phyloP scores from a whole-genome alignment of 2,888 invertebrate species.

The Geotrupes spiniger region DNA sequence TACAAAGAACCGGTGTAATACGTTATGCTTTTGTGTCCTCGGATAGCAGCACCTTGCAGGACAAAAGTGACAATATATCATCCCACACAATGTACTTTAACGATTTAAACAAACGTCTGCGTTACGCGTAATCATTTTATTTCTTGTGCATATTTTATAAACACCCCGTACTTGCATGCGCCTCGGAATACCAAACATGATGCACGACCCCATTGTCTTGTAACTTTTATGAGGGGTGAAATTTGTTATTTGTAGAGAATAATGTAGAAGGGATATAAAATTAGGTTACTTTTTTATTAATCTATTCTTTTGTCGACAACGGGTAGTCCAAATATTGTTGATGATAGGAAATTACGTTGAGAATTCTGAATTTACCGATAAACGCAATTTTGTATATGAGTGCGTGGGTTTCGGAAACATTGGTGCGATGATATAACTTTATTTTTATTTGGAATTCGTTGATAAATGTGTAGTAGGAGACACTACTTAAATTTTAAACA shows the following conservation, averaged over 20 bases:
- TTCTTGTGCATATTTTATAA: conserved; percentile 35
- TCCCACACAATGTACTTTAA: conserved; percentile 48
- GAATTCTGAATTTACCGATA: no score
- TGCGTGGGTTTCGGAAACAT: no score
- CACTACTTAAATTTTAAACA: no score
- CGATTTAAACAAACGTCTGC: conserved; percentile 49
- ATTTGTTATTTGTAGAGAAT: conserved; percentile 25
- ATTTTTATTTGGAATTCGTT: no score
- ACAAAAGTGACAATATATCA: conserved; percentile 50
- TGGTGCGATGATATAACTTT: no score
- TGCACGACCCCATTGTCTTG: conserved; percentile 27
- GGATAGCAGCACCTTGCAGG: conserved; percentile 48
- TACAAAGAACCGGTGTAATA: conserved; percentile 49
- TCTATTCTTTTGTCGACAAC: conserved; percentile 12
- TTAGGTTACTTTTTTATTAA: conserved; percentile 22
- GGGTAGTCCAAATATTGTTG: no score
- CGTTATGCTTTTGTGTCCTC: conserved; percentile 46
- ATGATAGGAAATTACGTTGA: no score
- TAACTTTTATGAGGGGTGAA: conserved; percentile 26
- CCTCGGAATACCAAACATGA: conserved; percentile 29
- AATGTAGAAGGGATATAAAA: conserved; percentile 23
- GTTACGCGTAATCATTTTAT: conserved; percentile 44
- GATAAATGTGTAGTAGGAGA: no score
- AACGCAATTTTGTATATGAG: no score
- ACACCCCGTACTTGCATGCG: conserved; percentile 27